phyloP scores from a whole-genome alignment of 2,888 invertebrate species.

The Invenusta paracnida region DNA sequence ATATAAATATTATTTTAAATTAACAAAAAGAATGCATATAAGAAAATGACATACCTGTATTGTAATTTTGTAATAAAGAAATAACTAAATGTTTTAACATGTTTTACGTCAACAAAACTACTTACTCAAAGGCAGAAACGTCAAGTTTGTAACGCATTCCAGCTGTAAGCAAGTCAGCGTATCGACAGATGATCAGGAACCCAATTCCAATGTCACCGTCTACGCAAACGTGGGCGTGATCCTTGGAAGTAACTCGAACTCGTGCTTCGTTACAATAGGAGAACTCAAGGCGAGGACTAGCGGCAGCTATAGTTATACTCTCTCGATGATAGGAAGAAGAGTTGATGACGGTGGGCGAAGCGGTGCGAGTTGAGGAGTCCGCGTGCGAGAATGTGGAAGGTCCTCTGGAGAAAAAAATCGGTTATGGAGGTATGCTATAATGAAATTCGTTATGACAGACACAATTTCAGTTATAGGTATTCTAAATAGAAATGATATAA shows the following conservation, averaged over 20 bases:
- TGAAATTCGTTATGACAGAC: no score
- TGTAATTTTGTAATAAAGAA: neutral
- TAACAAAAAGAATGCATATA: neutral
- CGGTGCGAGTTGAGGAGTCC: no score
- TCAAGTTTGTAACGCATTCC: conserved; percentile 51
- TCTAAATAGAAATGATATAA: no score
- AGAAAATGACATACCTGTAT: no score
- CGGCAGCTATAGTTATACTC: no score
- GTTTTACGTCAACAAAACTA: neutral
- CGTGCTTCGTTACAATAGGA: neutral
- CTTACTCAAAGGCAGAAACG: neutral
- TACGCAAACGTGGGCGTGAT: conserved; percentile 41
- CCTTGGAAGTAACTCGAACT: neutral
- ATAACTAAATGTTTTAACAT: neutral
- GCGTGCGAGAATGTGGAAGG: no score
- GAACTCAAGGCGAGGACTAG: neutral
- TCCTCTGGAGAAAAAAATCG: no score
- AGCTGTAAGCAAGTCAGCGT: conserved; percentile 49
- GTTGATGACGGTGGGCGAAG: no score
- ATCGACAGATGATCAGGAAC: conserved; percentile 51
- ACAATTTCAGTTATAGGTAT: no score
- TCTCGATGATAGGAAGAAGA: no score
- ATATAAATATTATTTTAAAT: neutral
- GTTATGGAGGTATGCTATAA: no score
- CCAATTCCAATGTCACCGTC: conserved; percentile 50